phyloP scores from a whole-genome alignment of 1,140 invertebrate species.

The Bombus huntii region DNA sequence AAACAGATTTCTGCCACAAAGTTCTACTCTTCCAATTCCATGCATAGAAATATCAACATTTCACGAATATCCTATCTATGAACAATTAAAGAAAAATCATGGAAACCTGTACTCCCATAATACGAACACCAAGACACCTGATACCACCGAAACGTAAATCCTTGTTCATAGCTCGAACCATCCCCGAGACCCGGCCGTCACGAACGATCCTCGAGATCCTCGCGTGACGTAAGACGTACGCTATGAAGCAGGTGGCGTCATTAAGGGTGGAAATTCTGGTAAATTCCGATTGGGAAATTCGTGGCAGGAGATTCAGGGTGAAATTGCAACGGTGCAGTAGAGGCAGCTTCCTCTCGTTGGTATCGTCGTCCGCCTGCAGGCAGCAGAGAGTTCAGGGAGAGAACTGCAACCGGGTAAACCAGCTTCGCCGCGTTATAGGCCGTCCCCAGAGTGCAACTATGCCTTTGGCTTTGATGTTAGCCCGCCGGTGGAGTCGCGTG shows the following conservation, averaged over 20 bases:
- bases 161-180: background rate
- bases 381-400: slow-evolving; percentile 2
- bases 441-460: slow-evolving; percentile 77
- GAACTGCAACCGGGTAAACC: slow-evolving; percentile 34
- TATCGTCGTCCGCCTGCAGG: slow-evolving; percentile 6
- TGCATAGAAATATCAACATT: too few species aligned
- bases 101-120: background rate
- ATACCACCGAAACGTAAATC: background rate
- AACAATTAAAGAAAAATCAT: too few species aligned
- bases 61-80: too few species aligned
- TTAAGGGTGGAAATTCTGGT: slow-evolving; percentile 23
- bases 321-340: slow-evolving; percentile 21
- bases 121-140: background rate
- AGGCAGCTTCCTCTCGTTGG: background rate
- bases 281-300: background rate
- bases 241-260: background rate
- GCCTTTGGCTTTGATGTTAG: slow-evolving; percentile 82
- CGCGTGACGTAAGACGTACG: too few species aligned
- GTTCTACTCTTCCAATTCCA: too few species aligned
- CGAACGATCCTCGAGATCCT: too few species aligned
- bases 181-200: background rate
- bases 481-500: slow-evolving; percentile 68
- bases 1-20: too few species aligned
- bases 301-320: background rate
- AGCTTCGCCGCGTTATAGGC: slow-evolving; percentile 61